These are phyloP conservation scores for Aethina tumida DNA, from an alignment of 1,140 invertebrate genomes.

Conservation along the genomic window DNA sequence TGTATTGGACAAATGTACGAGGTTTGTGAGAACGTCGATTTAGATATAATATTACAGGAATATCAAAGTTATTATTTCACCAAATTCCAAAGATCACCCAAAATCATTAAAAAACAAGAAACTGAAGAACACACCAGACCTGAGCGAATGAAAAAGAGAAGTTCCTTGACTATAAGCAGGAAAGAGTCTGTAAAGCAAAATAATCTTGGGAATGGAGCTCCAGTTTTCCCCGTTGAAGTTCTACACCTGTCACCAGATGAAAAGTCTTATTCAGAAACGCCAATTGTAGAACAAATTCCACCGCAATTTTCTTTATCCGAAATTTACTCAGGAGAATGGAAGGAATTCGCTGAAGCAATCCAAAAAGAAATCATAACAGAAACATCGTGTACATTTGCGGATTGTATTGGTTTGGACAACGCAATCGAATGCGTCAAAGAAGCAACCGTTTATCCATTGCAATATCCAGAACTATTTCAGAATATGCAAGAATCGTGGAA, in stretches of 20 bases:
- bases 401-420: constrained; percentile 65
- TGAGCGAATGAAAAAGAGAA: constrained; percentile 12
- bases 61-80: constrained; percentile 79
- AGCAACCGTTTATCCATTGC: constrained; percentile 75
- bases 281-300: too few relatives aligned
- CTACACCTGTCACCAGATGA: too few relatives aligned
- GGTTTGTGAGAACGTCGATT: constrained; percentile 85
- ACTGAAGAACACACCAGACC: constrained; percentile 1
- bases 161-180: constrained; percentile 12
- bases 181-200: not conserved
- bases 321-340: constrained; percentile 36
- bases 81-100: constrained; percentile 78
- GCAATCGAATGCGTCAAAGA: constrained; percentile 83
- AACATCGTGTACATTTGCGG: constrained; percentile 50
- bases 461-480: constrained; percentile 76
- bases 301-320: too few relatives aligned
- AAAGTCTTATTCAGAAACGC: too few relatives aligned
- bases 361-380: constrained; percentile 55
- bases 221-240: too few relatives aligned
- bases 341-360: constrained; percentile 45
- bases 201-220: too few relatives aligned
- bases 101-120: constrained; percentile 51
- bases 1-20: constrained; percentile 53
- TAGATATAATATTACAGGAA: constrained; percentile 78
- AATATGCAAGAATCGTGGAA: constrained; percentile 75